phyloP scores from a whole-genome alignment of 2,113 vertebrate species.

The Sorex fumeus region DNA sequence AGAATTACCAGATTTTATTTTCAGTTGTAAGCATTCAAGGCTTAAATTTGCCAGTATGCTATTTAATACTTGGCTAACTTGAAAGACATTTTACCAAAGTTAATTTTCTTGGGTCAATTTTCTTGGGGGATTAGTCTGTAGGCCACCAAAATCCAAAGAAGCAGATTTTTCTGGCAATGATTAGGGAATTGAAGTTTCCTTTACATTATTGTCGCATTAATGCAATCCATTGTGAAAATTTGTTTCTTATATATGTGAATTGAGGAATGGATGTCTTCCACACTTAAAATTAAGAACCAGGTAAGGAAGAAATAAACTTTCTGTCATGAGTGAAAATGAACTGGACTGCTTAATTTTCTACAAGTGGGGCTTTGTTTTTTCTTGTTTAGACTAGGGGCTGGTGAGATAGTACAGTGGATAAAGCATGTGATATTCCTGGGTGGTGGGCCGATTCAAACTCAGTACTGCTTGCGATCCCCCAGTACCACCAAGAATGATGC shows the following conservation, averaged over 20 bases:
- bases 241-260: no score
- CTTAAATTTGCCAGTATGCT: conserved; percentile 76
- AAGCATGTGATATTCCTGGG: no score
- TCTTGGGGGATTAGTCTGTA: not conserved
- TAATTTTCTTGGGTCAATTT: conserved; percentile 35
- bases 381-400: no score
- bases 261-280: no score
- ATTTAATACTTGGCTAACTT: conserved; percentile 74
- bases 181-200: not conserved
- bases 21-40: conserved; percentile 73
- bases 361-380: no score
- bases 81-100: conserved; percentile 64
- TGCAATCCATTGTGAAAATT: no score
- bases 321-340: no score
- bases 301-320: not conserved
- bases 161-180: not conserved
- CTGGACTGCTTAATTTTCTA: no score
- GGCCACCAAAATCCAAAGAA: conserved; percentile 60
- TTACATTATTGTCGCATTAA: not conserved
- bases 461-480: no score
- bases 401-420: no score
- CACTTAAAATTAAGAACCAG: not conserved
- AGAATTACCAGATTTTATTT: conserved; percentile 81
- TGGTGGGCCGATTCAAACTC: no score
- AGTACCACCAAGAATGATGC: no score